phyloP scores from a whole-genome alignment of 2,888 invertebrate genomes.

The Apamea epomidion region DNA sequence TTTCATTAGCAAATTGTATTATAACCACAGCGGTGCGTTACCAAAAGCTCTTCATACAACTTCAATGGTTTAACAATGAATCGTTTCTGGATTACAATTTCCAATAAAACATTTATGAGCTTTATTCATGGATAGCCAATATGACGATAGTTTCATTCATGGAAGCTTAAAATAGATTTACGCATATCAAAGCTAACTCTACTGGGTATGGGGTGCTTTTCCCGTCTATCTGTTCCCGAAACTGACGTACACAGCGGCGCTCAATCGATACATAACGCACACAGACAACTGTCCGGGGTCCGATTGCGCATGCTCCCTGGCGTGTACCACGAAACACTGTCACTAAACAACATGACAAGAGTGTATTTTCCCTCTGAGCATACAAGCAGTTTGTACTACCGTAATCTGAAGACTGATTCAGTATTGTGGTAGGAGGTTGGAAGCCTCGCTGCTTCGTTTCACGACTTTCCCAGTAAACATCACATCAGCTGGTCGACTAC shows the following conservation, averaged over 20 bases:
- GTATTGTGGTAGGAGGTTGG: slow-evolving; percentile 79
- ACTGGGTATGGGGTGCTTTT: slow-evolving; percentile 73
- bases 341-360: slow-evolving; percentile 68
- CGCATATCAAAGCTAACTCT: slow-evolving; percentile 74
- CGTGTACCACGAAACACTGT: slow-evolving; percentile 81
- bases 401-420: slow-evolving; percentile 68
- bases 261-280: slow-evolving; percentile 88
- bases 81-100: slow-evolving; percentile 32
- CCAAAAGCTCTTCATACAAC: slow-evolving; percentile 34
- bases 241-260: slow-evolving; percentile 86
- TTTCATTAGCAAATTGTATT: slow-evolving; percentile 36
- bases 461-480: slow-evolving; percentile 87
- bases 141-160: slow-evolving; percentile 79
- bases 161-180: slow-evolving; percentile 79
- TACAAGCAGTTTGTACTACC: slow-evolving; percentile 47
- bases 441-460: slow-evolving; percentile 78
- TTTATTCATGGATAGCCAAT: slow-evolving; percentile 47
- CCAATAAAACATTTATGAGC: slow-evolving; percentile 30
- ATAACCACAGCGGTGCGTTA: slow-evolving; percentile 13
- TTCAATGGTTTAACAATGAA: slow-evolving; percentile 19
- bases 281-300: slow-evolving; percentile 73
- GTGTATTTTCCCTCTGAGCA: slow-evolving; percentile 53
- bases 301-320: slow-evolving; percentile 81
- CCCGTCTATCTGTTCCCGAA: slow-evolving; percentile 78
- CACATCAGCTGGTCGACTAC: slow-evolving; percentile 87